Evolutionary conservation across 2,888 invertebrate genomes (phyloP).

Genomic region (Bimastos eiseni): DNA sequence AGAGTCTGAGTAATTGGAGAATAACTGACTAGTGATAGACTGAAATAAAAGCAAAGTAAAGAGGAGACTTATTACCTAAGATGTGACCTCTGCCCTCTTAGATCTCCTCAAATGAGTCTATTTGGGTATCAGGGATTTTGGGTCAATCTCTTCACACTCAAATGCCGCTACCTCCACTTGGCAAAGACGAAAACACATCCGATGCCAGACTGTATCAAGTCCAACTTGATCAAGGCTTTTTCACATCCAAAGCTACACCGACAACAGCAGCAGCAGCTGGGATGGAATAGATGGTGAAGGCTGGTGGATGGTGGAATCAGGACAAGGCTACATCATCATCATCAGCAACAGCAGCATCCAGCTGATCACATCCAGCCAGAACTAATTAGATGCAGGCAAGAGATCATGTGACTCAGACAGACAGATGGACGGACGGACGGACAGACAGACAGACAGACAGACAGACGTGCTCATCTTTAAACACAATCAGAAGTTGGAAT

Average conservation of each 20-base stretch:
- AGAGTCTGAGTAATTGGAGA: not conserved
- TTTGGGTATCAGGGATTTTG: slow-evolving; percentile 5
- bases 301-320: not conserved
- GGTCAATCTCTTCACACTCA: not conserved
- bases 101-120: not conserved
- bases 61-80: not conserved
- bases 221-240: not conserved
- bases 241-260: not conserved
- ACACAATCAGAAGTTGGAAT: slow-evolving; percentile 13
- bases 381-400: not conserved
- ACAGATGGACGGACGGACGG: not conserved
- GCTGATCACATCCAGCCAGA: slow-evolving; percentile 1
- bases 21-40: not conserved
- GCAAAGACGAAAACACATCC: not conserved
- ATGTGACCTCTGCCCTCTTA: not conserved
- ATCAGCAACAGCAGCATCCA: not conserved
- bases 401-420: not conserved
- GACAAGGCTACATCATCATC: not conserved
- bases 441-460: not conserved
- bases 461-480: not conserved
- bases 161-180: not conserved
- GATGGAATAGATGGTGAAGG: not conserved
- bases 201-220: slow-evolving; percentile 13
- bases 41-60: not conserved
- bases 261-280: not conserved